These are phyloP conservation scores for Zaprionus africanus DNA, from an alignment of 1,140 invertebrate species.

Conservation along the genomic window DNA sequence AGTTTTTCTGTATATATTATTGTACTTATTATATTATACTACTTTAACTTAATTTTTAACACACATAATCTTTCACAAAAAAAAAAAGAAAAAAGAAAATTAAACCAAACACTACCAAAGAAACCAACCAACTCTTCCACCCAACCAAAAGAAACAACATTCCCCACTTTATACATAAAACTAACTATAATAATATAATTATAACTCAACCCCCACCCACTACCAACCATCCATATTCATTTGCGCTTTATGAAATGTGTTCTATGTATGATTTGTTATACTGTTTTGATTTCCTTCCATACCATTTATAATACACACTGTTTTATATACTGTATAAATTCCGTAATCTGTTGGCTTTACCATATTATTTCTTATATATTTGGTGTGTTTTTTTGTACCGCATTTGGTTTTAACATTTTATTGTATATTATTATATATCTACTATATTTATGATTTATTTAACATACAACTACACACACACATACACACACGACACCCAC, in stretches of 20 bases:
- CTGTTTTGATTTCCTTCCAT: neutral
- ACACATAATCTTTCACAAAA: conserved; percentile 46
- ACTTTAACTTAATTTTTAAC: conserved; percentile 60
- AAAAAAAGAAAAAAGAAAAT: conserved; percentile 20
- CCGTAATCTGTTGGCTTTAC: conserved; percentile 38
- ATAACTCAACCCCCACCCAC: conserved; percentile 35
- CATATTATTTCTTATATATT: conserved; percentile 40
- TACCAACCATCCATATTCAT: conserved; percentile 49
- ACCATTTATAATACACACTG: conserved; percentile 25
- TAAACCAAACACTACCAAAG: conserved; percentile 22
- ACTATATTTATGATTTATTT: conserved; percentile 25
- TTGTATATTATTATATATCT: conserved; percentile 19
- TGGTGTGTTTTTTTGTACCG: conserved; percentile 47
- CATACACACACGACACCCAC: conserved; percentile 3
- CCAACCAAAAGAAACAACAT: conserved; percentile 5
- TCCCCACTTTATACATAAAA: conserved; percentile 12
- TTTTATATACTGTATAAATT: conserved; percentile 16
- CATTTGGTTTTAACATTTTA: conserved; percentile 60
- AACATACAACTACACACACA: conserved; percentile 34
- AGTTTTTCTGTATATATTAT: conserved; percentile 75
- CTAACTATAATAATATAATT: conserved; percentile 25
- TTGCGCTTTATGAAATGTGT: conserved; percentile 62
- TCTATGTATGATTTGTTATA: conserved; percentile 26
- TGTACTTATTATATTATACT: conserved; percentile 50
- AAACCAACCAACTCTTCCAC: neutral